phyloP scores from a whole-genome alignment of 2,888 invertebrate genomes.

The Creontiades dilutus region DNA sequence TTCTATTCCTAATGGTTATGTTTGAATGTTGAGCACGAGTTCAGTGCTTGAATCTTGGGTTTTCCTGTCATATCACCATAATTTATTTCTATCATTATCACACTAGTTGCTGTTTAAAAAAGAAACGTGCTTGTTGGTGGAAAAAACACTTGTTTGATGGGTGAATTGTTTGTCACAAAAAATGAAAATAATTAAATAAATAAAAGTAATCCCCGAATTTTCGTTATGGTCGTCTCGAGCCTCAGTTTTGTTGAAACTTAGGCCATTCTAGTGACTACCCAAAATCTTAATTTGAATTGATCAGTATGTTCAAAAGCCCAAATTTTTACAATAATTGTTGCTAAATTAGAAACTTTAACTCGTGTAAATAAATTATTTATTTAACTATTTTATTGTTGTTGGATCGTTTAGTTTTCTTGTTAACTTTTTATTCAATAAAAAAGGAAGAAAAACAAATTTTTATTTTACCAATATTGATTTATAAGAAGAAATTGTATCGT shows the following conservation, averaged over 20 bases:
- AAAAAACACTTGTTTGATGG: no score
- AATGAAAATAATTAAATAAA: no score
- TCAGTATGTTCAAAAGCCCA: background rate
- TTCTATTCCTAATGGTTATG: conserved; percentile 48
- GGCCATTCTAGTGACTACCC: background rate
- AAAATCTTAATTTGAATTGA: background rate
- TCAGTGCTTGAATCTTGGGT: background rate
- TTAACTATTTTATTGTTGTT: conserved; percentile 59
- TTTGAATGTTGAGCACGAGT: background rate
- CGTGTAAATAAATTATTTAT: conserved; percentile 63
- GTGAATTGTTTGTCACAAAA: no score
- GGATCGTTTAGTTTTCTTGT: conserved; percentile 65
- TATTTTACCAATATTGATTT: conserved; percentile 41
- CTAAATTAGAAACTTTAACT: conserved; percentile 47
- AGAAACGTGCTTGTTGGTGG: background rate
- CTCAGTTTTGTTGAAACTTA: no score
- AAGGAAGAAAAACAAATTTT: background rate
- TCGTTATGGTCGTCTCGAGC: no score
- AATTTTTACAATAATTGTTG: conserved; percentile 53
- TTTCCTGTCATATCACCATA: background rate
- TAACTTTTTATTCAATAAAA: conserved; percentile 50
- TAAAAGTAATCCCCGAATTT: no score
- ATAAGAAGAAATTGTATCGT: conserved; percentile 16
- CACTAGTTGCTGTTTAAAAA: background rate
- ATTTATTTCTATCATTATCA: background rate